Conservation (phyloP, 2,797 vertebrate genomes). For the Sebastiscus albofasciatus region DNA sequence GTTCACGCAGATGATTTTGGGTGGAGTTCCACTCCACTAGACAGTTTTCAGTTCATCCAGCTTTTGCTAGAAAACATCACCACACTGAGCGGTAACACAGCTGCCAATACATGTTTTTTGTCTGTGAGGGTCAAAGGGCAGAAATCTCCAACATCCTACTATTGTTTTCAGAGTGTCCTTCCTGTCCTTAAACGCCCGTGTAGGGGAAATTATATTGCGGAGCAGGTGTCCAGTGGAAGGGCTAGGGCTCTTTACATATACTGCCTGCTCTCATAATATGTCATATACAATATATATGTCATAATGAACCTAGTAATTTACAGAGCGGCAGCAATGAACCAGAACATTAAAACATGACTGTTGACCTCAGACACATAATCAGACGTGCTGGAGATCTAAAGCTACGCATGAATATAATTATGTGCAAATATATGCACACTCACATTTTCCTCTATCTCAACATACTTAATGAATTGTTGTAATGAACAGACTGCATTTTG, state of each 20-base stretch:
- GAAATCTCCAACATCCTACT: slow-evolving; percentile 70
- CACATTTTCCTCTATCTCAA: not conserved
- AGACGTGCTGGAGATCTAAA: not conserved
- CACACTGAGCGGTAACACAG: slow-evolving; percentile 23
- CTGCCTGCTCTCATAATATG: slow-evolving; percentile 1
- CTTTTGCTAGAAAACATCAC: slow-evolving; percentile 14
- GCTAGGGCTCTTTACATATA: not conserved
- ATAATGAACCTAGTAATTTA: slow-evolving; percentile 1
- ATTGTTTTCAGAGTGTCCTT: slow-evolving; percentile 71
- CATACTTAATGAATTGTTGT: not conserved
- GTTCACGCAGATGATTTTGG: not conserved
- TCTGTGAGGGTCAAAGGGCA: slow-evolving; percentile 59
- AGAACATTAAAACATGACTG: not conserved
- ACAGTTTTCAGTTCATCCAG: slow-evolving; percentile 4
- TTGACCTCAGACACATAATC: not conserved
- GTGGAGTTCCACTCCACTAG: not conserved
- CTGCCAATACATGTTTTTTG: slow-evolving; percentile 33
- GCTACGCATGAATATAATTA: not conserved
- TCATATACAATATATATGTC: not conserved
- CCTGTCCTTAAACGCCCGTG: slow-evolving; percentile 26
- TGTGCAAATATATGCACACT: not conserved
- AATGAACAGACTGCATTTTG: slow-evolving; percentile 27
- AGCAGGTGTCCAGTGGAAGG: slow-evolving; percentile 56
- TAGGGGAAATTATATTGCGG: slow-evolving; percentile 13
- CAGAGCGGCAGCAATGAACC: not conserved